Base-by-base conservation (phyloP, 2,797 vertebrate genomes). In the Leucoraja ocellata region DNA sequence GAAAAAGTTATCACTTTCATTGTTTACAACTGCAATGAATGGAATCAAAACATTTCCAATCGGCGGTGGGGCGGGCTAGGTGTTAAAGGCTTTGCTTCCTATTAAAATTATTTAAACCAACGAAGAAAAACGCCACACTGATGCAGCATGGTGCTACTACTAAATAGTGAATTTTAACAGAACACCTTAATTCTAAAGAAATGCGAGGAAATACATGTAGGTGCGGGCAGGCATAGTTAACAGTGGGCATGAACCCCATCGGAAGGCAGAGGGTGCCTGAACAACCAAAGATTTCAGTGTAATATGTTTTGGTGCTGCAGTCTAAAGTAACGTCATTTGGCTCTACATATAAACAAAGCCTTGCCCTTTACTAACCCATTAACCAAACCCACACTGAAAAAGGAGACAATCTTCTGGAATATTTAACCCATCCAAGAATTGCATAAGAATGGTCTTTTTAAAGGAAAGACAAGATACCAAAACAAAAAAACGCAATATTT, bases 281-380 rank as follows among this genome's bases (percentile, higher is more conserved):
- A 73, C 73, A 46, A 74, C 36, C 68, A 74, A 91, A 91, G 46
- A 91, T 91, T 54, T 91, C 2, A 74, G 71, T 46, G 73, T 28
- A 91, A 74, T 28, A 74, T 16, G 65, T 63, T 74, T 21, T 54
- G 81, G 9, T 25, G 25, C 81, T 91, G 71, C 90, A 91, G 71
- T 54, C 71, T 74, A 46, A 74, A 91, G 90, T 74, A 91, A 91
- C 90, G 36, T 74, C 90, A 91, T 74, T 73, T 73, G 68, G 71
- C 23, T 74, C 68, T 73, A 46, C 28, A 91, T 28, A 54, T 54
- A 92, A 92, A 92, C 71, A 92, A 76, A 92, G 90, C 39, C 90
- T 92, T 46, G 68, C 90, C 90, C 39, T 92, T 74, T 7, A 36
- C 71, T 92, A 58, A 74, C 68, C 90, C 68, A 28, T 28, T 65